Evolutionary conservation across 2,888 invertebrate species (phyloP).

Genomic region (Tubulanus polymorphus): DNA sequence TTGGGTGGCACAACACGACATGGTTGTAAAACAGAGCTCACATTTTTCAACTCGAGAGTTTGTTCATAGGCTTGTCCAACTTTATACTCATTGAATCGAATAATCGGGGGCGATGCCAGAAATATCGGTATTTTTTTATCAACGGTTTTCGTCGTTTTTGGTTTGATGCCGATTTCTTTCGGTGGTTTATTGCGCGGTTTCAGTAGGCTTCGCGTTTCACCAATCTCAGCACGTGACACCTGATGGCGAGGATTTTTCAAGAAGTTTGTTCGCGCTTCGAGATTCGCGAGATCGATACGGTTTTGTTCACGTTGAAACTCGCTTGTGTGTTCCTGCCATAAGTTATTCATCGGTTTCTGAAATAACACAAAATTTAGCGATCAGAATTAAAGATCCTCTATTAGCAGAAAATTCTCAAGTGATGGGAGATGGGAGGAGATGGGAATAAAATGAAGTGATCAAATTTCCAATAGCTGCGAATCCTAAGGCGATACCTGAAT

Average conservation of each 20-base stretch:
- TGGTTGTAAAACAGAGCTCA: conserved; percentile 44
- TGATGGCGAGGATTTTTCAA: conserved; percentile 42
- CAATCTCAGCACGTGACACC: conserved; percentile 32
- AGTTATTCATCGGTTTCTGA: conserved; percentile 12
- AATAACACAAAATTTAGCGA: no score
- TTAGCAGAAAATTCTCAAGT: no score
- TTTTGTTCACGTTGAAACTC: conserved; percentile 38
- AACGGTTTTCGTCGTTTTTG: conserved; percentile 21
- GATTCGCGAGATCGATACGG: conserved; percentile 33
- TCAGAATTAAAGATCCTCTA: no score
- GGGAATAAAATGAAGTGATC: no score
- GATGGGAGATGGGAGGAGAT: no score
- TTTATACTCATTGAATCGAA: conserved; percentile 45
- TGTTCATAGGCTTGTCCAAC: conserved; percentile 52
- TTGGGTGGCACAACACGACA: conserved; percentile 47
- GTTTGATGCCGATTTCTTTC: conserved; percentile 38
- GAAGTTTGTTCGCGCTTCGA: conserved; percentile 43
- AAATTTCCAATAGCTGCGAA: no score
- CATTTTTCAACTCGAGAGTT: conserved; percentile 49
- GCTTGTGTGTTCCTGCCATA: conserved; percentile 45
- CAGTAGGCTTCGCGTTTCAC: conserved; percentile 28
- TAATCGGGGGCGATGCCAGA: conserved; percentile 41
- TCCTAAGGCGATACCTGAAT: no score
- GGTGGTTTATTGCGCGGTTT: conserved; percentile 29
- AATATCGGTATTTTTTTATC: conserved; percentile 39